Evolutionary conservation across 2,797 vertebrate species (phyloP).

Genomic region (Serranus cabrilla): DNA sequence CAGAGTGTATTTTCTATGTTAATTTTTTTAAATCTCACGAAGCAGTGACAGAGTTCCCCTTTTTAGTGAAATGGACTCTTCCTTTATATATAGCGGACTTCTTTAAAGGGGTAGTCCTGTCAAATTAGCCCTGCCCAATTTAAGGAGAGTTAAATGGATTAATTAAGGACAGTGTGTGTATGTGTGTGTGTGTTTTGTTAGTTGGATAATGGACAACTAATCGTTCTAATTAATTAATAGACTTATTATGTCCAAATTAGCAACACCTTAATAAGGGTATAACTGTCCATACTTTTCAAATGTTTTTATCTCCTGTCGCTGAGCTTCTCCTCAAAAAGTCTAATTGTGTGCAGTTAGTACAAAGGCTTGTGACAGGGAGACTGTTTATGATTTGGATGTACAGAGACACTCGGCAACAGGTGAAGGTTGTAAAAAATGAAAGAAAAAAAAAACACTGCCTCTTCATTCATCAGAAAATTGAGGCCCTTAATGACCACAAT

Average conservation of each 20-base stretch:
- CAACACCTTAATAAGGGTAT: not conserved
- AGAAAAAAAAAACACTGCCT: no score
- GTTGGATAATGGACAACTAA: not conserved
- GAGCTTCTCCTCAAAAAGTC: not conserved
- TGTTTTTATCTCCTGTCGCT: not conserved
- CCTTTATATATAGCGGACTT: constrained; percentile 59
- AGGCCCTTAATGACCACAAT: no score
- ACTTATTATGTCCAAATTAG: not conserved
- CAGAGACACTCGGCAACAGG: constrained; percentile 3
- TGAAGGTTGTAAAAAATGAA: not conserved
- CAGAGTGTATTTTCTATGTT: fast-evolving
- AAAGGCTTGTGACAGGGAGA: not conserved
- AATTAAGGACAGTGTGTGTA: not conserved
- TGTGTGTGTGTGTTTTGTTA: not conserved
- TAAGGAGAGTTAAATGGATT: constrained; percentile 6
- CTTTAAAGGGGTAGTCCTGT: constrained; percentile 80
- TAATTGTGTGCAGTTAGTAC: not conserved
- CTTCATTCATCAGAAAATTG: no score
- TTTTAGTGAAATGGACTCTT: constrained; percentile 77
- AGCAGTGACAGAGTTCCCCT: constrained; percentile 15
- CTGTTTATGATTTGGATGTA: not conserved
- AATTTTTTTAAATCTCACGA: not conserved
- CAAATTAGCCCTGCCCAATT: constrained; percentile 51
- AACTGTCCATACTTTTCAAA: not conserved
- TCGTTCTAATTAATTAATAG: not conserved